Evolutionary conservation across 2,113 vertebrate genomes (phyloP), one percentile per base, ranked within the genome.

Genomic region (Macrotis lagotis): DNA sequence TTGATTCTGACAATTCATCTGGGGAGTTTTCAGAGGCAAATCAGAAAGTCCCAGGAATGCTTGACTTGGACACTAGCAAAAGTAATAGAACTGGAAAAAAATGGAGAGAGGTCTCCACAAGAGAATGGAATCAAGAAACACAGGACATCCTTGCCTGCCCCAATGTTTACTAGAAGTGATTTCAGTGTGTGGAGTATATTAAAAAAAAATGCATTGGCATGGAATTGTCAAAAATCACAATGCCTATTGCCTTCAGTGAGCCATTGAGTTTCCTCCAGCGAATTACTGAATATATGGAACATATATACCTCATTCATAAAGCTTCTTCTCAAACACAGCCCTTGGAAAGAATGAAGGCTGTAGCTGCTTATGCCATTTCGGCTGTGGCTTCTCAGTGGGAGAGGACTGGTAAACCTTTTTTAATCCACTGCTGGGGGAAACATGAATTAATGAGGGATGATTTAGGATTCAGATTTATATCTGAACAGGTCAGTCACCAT

Each of bases 151-250:
- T 98, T 99, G 97, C 99, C 99, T 44, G 99, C 99, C 16, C 98
- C 99, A 1, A 99, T 99, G 99, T 99, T 99, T 98, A 99, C 99
- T 95, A 99, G 99, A 98, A 99, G 98, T 91, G 99, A 99, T 93
- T 99, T 99, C 98, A 99, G 99, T 89, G 98, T 99, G 91, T 99
- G 99, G 99, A 99, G 99, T 95, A 99, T 99, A 97, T 98, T 99
- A 94, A 99, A 99, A n/a, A n/a, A 97, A 99, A 99, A 96, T 99
- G 99, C 97, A 99, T 99, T 48, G 99, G 99, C 97, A 97, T 99
- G 99, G 99, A 99, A 97, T 98, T 99, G 96, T 99, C 99, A 92
- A 99, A 99, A 98, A 99, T 99, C 97, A 99, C 99, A 0, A 99
- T 99, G 99, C 99, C 99, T 28, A 99, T 99, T 48, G 99, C 98